Percentiles rank a stretch among this genome's conserved stretches.
These are phyloP conservation scores for Colletes collaris DNA, from an alignment of 2,888 invertebrate species.

Conservation along the genomic window DNA sequence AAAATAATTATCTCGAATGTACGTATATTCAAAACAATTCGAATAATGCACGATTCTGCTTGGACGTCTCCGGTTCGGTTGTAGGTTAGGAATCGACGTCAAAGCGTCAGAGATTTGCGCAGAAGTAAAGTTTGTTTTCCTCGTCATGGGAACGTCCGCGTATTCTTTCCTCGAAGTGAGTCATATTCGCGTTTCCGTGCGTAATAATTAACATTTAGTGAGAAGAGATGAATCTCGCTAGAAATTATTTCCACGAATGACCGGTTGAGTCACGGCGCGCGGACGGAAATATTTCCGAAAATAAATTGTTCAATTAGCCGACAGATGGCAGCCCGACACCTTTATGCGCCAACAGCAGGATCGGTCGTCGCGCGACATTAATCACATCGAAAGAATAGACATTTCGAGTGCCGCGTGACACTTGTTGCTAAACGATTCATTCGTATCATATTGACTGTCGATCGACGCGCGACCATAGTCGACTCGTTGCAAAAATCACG, in stretches of 20 bases:
- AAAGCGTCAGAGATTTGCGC: not conserved
- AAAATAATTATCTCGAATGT: not conserved
- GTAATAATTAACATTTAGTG: conserved; percentile 40
- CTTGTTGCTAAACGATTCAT: conserved; percentile 63
- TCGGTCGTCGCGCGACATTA: conserved; percentile 27
- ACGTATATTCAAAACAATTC: no score
- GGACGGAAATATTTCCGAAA: conserved; percentile 37
- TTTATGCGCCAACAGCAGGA: conserved; percentile 38
- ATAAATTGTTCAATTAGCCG: conserved; percentile 23
- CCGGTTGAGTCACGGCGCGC: conserved; percentile 34
- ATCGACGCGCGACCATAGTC: not conserved
- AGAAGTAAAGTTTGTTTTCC: not conserved
- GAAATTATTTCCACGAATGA: conserved; percentile 44
- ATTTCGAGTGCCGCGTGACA: conserved; percentile 47
- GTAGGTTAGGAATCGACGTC: not conserved
- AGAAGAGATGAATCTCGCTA: conserved; percentile 22
- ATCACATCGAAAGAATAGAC: conserved; percentile 35
- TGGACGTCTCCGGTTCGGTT: not conserved
- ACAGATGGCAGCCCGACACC: conserved; percentile 44
- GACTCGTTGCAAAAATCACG: not conserved
- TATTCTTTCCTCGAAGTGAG: conserved; percentile 26
- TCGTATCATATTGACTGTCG: not conserved
- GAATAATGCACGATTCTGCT: no score
- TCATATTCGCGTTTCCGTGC: conserved; percentile 17
- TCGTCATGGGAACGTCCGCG: not conserved